Conservation (phyloP, 1,140 invertebrate genomes). For the Heliconius hewitsoni region DNA sequence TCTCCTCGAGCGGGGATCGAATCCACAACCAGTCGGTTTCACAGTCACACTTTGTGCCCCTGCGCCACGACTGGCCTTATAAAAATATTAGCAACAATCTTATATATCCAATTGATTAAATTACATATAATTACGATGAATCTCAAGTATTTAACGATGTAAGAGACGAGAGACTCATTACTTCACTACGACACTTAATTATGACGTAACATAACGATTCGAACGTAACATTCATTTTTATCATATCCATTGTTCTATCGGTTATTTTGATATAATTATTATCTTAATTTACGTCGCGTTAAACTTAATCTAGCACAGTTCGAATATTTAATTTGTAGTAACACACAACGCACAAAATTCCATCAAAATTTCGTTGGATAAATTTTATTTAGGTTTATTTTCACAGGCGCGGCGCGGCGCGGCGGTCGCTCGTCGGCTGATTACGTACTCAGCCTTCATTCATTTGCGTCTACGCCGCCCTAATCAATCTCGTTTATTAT, state of each 20-base stretch:
- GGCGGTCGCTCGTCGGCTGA: conserved; percentile 64
- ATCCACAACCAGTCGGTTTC: too few relatives aligned
- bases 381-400: conserved; percentile 64
- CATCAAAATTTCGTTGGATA: conserved; percentile 52
- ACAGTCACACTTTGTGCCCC: too few relatives aligned
- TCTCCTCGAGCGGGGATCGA: too few relatives aligned
- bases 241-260: background rate
- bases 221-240: background rate
- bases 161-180: too few relatives aligned
- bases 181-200: background rate
- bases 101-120: too few relatives aligned
- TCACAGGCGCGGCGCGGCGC: conserved; percentile 48
- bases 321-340: conserved; percentile 32
- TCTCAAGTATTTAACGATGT: too few relatives aligned
- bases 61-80: too few relatives aligned
- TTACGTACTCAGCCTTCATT: conserved; percentile 69
- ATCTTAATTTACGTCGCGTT: background rate
- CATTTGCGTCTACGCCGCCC: conserved; percentile 71
- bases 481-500: conserved; percentile 79
- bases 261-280: background rate
- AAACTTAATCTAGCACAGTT: background rate
- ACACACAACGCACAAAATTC: conserved; percentile 47
- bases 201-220: background rate
- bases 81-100: too few relatives aligned
- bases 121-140: too few relatives aligned